These are phyloP conservation scores for Urocynchramus pylzowi DNA, from an alignment of 2,113 vertebrate genomes.

Conservation along the genomic window DNA sequence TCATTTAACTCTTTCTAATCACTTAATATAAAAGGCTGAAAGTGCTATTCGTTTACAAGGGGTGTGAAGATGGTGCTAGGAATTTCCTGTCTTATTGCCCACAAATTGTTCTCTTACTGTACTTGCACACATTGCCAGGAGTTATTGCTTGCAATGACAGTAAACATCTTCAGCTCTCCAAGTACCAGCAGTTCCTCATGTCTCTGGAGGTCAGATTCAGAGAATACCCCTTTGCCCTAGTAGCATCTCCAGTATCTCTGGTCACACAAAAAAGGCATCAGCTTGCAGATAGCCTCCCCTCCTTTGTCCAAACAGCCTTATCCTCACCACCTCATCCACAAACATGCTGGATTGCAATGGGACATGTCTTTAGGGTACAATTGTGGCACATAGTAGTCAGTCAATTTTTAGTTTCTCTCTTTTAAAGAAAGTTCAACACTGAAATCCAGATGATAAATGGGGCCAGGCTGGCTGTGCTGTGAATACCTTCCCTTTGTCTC, in stretches of 20 bases:
- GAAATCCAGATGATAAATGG: background rate
- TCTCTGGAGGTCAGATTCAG: background rate
- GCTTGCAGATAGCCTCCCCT: background rate
- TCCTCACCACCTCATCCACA: background rate
- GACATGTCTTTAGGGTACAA: rapidly evolving
- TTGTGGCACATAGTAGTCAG: background rate
- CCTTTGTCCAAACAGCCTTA: background rate
- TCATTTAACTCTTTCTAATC: slow-evolving; percentile 75
- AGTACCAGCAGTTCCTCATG: background rate
- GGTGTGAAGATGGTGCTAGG: background rate
- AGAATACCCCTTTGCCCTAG: background rate
- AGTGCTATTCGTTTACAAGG: background rate
- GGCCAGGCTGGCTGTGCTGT: background rate
- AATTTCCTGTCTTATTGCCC: background rate
- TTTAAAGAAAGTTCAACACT: background rate
- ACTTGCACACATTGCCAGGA: background rate
- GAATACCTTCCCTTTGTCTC: background rate
- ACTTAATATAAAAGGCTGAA: background rate
- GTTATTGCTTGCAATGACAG: background rate
- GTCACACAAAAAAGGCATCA: background rate
- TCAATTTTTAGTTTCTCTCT: background rate
- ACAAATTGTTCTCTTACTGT: background rate
- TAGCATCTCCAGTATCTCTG: background rate
- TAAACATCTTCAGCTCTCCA: background rate
- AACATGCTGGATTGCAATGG: background rate